These are phyloP conservation scores for Miichthys miiuy DNA, from an alignment of 2,797 vertebrate genomes.

Conservation along the genomic window DNA sequence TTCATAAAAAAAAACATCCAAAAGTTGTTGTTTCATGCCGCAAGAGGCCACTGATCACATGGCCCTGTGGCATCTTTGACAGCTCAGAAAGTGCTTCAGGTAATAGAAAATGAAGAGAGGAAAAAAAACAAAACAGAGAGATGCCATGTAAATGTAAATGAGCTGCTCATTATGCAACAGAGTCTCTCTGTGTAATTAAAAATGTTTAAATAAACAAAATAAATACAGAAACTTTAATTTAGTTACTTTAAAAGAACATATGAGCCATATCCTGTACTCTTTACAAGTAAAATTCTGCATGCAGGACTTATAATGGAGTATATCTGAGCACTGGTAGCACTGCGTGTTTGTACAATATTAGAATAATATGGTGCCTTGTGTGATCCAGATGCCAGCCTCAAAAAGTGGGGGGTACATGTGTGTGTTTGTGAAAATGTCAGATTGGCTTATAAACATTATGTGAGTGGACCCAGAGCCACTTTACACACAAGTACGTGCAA, in stretches of 20 bases:
- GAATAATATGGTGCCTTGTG: constrained; percentile 3
- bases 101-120: neutral
- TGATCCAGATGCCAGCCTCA: constrained; percentile 13
- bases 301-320: neutral
- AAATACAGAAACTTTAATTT: neutral
- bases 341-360: neutral
- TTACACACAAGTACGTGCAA: constrained; percentile 8
- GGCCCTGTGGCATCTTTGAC: neutral
- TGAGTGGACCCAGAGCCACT: constrained; percentile 7
- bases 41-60: neutral
- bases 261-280: neutral
- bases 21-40: neutral
- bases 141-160: constrained; percentile 15
- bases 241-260: neutral
- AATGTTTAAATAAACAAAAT: constrained; percentile 14
- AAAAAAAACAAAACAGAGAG: constrained; percentile 23
- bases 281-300: neutral
- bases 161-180: constrained; percentile 10
- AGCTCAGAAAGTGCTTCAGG: neutral
- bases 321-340: neutral
- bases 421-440: neutral
- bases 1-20: neutral
- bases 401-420: neutral
- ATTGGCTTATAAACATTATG: constrained; percentile 2
- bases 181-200: constrained; percentile 6